phyloP scores from a whole-genome alignment of 2,888 invertebrate genomes.

The Fragum sueziense region DNA sequence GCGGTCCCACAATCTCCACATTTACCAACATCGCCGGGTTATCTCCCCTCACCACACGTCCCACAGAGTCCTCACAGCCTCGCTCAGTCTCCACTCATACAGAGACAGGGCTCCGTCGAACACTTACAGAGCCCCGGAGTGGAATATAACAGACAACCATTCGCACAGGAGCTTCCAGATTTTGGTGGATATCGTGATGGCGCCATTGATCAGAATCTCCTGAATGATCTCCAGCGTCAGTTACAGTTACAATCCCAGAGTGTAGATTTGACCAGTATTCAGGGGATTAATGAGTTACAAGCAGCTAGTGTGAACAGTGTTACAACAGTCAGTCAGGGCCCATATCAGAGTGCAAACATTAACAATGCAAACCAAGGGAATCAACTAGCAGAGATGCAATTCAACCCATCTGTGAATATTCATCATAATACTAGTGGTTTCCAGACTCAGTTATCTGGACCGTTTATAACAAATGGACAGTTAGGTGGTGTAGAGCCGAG shows the following conservation, averaged over 20 bases:
- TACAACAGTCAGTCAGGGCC: constrained; percentile 1
- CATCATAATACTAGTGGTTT: constrained; percentile 49
- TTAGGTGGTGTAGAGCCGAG: not conserved
- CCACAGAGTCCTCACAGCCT: constrained; percentile 37
- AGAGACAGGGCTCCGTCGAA: constrained; percentile 62
- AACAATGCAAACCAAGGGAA: constrained; percentile 18
- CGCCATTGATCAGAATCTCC: constrained; percentile 21
- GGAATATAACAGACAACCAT: constrained; percentile 21
- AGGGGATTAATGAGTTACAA: constrained; percentile 24
- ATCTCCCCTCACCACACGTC: constrained; percentile 44
- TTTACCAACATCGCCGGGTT: constrained; percentile 49
- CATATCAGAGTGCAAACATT: constrained; percentile 35
- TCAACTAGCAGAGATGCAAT: constrained; percentile 23
- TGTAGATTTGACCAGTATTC: constrained; percentile 42
- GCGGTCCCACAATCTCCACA: constrained; percentile 59
- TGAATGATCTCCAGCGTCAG: constrained; percentile 41
- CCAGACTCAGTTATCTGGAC: constrained; percentile 47
- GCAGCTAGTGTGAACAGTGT: constrained; percentile 1
- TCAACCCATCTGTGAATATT: constrained; percentile 44
- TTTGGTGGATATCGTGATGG: constrained; percentile 32
- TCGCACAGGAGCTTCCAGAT: constrained; percentile 29
- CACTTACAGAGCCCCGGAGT: constrained; percentile 44
- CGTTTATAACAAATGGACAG: constrained; percentile 33
- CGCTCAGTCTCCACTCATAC: constrained; percentile 55
- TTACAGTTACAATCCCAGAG: constrained; percentile 42